Evolutionary conservation across 2,797 vertebrate species (phyloP).

Genomic region (Paratrypauchen microcephalus): DNA sequence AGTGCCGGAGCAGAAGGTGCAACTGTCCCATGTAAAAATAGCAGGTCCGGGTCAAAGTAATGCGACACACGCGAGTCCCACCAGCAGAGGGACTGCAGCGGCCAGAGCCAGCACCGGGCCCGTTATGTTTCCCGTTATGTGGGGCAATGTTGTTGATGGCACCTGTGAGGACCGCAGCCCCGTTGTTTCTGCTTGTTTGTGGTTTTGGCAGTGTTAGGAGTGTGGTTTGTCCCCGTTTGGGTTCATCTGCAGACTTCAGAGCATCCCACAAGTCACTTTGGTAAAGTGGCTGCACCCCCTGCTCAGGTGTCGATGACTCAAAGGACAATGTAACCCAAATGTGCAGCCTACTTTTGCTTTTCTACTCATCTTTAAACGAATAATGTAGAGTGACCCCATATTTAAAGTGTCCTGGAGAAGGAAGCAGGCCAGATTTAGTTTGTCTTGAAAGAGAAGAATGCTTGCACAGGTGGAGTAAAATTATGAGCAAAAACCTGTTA

Average conservation of each 20-base stretch:
- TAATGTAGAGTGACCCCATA: slow-evolving; percentile 13
- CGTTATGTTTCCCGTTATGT: slow-evolving; percentile 9
- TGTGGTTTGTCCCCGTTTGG: slow-evolving; percentile 24
- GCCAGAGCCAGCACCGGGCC: not conserved
- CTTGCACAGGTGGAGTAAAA: not conserved
- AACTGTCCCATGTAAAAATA: slow-evolving; percentile 72
- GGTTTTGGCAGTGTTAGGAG: not conserved
- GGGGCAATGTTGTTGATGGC: slow-evolving; percentile 47
- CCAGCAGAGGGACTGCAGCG: not conserved
- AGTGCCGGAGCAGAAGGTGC: slow-evolving; percentile 70
- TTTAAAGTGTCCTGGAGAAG: slow-evolving; percentile 5
- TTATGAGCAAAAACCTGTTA: not conserved
- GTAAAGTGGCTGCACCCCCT: slow-evolving; percentile 34
- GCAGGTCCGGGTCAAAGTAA: slow-evolving; percentile 60
- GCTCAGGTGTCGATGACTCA: slow-evolving; percentile 57
- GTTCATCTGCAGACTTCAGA: slow-evolving; percentile 60
- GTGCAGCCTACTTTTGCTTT: slow-evolving; percentile 54
- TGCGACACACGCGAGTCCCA: slow-evolving; percentile 51
- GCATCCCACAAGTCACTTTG: slow-evolving; percentile 55
- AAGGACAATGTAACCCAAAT: slow-evolving; percentile 52
- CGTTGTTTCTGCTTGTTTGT: not conserved
- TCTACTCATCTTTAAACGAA: slow-evolving; percentile 21
- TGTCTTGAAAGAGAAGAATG: not conserved
- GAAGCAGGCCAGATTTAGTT: slow-evolving; percentile 7
- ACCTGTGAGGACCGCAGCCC: slow-evolving; percentile 36